Evolutionary conservation across 2,113 vertebrate species (phyloP), one percentile per base, ranked within the genome.

Genomic region (Oplegnathus fasciatus): DNA sequence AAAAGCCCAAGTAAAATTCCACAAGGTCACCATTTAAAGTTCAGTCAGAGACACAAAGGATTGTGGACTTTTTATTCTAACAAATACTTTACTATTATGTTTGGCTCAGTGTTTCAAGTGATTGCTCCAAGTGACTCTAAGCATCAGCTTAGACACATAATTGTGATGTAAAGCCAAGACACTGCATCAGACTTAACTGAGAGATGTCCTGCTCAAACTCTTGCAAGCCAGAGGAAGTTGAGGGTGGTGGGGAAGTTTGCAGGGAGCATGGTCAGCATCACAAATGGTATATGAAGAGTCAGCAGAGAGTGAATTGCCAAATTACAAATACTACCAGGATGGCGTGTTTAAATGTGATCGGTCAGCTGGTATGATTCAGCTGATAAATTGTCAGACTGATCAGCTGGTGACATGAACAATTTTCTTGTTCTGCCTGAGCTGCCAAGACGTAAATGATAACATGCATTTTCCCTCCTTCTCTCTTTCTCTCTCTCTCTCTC

Each of bases 311-410:
- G 11, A 9, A 20, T 72, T 44, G 6, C 3, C 24, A 44, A 10
- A 18, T 54, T 48, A 52, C 20, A 17, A 55, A 24, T 58, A 40
- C 15, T 34, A 1, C 20, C 0, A 54, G 0, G 22, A 0, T 0
- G 17, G 18, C 8, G 30, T 73, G 50, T 34, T 22, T 30, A 28
- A 52, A 64, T 71, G 20, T 69, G 22, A 66, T 5, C 15, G 7
- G 8, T 32, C 54, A 61, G 42, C 14, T 69, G 20, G 44, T 28
- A 28, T 60, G 76, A 67, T n/a, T 67, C 30, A 54, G 9, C 42
- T 18, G 9, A 75, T 52, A 55, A 79, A 52, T 40, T 78, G 30
- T n/a, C 61, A 37, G 15, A n/a, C 17, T 60, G 52, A 88, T 70
- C 18, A 40, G 24, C 57, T 65, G 55, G 30, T 42, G 54, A 60